These are phyloP conservation scores for Orestias chungarensis DNA, from an alignment of 2,797 vertebrate species.

Conservation along the genomic window DNA sequence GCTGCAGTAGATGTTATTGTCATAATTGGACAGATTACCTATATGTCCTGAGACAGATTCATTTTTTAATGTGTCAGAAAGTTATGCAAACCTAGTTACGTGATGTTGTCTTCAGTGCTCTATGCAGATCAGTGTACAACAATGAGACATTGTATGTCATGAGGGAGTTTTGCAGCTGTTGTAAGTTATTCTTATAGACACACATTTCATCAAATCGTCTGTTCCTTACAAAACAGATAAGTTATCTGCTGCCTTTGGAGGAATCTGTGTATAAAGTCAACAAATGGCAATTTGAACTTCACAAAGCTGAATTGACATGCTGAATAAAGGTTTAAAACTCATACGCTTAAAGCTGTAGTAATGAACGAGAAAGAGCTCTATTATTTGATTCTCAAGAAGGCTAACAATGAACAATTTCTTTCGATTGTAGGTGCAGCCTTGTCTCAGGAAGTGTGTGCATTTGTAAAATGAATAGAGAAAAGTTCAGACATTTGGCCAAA, in stretches of 20 bases:
- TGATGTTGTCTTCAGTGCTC: background rate
- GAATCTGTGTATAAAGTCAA: background rate
- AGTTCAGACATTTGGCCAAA: background rate
- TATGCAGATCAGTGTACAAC: background rate
- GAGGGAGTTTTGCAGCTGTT: background rate
- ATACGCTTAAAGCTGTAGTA: background rate
- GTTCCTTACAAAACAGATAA: too few species aligned
- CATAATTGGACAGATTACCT: too few species aligned
- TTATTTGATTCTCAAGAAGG: background rate
- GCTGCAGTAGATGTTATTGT: too few species aligned
- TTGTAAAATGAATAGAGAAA: background rate
- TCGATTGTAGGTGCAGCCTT: background rate
- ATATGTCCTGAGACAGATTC: too few species aligned
- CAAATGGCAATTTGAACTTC: background rate
- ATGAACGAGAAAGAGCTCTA: background rate
- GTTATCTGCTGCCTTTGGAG: background rate
- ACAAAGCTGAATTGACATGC: background rate
- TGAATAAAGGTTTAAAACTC: background rate
- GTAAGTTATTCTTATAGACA: background rate
- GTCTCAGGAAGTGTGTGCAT: background rate
- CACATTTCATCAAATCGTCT: background rate
- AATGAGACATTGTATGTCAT: background rate
- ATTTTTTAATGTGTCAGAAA: too few species aligned
- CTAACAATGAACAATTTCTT: background rate
- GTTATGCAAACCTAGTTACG: background rate